phyloP scores from a whole-genome alignment of 1,140 invertebrate species.

The Drosophila kanapiae region DNA sequence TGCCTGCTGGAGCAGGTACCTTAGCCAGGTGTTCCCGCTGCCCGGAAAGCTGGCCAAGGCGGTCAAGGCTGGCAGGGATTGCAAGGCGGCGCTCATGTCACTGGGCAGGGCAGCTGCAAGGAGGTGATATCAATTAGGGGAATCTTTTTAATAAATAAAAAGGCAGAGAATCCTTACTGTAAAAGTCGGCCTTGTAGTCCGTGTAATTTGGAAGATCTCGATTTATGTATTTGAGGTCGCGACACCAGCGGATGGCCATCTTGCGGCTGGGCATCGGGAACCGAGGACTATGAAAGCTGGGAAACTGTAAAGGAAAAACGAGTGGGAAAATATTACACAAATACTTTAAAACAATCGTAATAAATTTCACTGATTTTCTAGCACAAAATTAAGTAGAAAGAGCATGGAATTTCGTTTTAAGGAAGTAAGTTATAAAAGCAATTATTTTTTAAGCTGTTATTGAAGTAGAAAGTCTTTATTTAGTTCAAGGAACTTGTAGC shows the following conservation, averaged over 20 bases:
- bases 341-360: neutral
- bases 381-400: neutral
- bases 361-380: too few species aligned
- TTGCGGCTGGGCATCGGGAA: slow-evolving; percentile 74
- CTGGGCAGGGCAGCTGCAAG: slow-evolving; percentile 60
- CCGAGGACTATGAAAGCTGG: slow-evolving; percentile 79
- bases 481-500: too few species aligned
- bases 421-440: neutral
- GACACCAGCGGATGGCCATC: slow-evolving; percentile 82
- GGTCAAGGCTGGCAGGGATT: slow-evolving; percentile 74
- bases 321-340: neutral
- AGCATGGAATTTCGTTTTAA: neutral
- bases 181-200: slow-evolving; percentile 72
- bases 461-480: neutral
- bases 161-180: slow-evolving; percentile 33
- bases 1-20: slow-evolving; percentile 91
- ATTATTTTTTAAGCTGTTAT: rapidly evolving
- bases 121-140: neutral
- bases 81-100: slow-evolving; percentile 55
- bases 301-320: slow-evolving; percentile 28
- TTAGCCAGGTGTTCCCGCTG: slow-evolving; percentile 92
- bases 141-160: too few species aligned
- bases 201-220: slow-evolving; percentile 74
- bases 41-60: slow-evolving; percentile 92
- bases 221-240: slow-evolving; percentile 78